Evolutionary conservation across 2,113 vertebrate genomes (phyloP).

Genomic region (Anoura caudifer): DNA sequence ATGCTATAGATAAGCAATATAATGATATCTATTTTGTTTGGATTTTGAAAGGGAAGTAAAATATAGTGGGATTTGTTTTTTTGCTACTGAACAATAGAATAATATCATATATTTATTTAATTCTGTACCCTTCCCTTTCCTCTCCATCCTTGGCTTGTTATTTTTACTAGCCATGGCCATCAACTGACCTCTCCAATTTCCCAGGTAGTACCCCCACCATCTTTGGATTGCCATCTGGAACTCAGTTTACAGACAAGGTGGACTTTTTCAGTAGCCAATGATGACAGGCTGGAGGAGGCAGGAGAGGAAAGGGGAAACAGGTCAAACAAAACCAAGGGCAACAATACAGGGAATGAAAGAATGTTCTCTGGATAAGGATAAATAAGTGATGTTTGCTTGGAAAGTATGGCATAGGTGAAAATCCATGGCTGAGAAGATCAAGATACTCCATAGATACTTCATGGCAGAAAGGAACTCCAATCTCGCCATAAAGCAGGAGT

Average conservation of each 20-base stretch:
- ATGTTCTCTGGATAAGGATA: background rate
- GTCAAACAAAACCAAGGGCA: constrained; percentile 22
- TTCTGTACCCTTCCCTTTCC: background rate
- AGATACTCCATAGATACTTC: background rate
- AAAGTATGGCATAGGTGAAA: background rate
- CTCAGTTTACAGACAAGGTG: constrained; percentile 88
- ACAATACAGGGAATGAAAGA: background rate
- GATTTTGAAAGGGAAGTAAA: constrained; percentile 58
- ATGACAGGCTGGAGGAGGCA: constrained; percentile 76
- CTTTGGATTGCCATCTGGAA: constrained; percentile 88
- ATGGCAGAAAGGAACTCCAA: background rate
- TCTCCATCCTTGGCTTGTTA: background rate
- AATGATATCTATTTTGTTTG: constrained; percentile 16
- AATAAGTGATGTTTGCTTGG: background rate
- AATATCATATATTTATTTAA: constrained; percentile 17
- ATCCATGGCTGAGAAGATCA: background rate
- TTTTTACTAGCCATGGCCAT: background rate
- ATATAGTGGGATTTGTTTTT: constrained; percentile 40
- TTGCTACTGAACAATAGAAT: constrained; percentile 37
- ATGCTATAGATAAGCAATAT: background rate
- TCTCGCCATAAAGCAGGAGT: background rate
- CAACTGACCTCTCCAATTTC: constrained; percentile 79
- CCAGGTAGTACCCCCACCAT: constrained; percentile 87
- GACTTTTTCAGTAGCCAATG: constrained; percentile 90
- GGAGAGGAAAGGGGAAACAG: background rate